Base-by-base conservation (phyloP, 2,113 vertebrate species). In the Thomomys bottae region DNA sequence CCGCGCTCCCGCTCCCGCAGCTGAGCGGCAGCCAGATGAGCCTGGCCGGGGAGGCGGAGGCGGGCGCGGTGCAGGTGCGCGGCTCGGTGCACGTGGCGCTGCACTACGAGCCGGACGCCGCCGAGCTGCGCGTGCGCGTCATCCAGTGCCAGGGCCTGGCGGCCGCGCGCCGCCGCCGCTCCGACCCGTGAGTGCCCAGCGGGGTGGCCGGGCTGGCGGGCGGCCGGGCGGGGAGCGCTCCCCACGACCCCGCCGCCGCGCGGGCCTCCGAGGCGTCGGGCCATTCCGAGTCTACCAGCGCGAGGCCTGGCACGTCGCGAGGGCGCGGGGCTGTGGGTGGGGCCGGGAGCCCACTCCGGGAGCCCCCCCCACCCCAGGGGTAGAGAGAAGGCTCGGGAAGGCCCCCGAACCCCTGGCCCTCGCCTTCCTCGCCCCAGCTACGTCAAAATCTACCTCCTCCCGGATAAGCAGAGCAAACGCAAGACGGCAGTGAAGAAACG, bases 361-460 rank as follows among this genome's bases (percentile, higher is more conserved):
- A 54, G 8, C 42, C 15, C 14, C 49, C 12, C 49, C 49, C 49
- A 54, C 61, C 57, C 38, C 14, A 4, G 34, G 57, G 5, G 36
- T 0, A 21, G 76, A 12, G 14, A 21, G 63, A 42, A 72, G 21
- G n/a, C 20, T 28, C 67, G 21, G 70, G 30, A 28, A 61, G 57
- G 26, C 12, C 45, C 40, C 30, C 38, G 21, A 4, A 84, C 24
- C 63, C 42, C 66, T 0, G 0, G 18, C 40, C 61, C 79, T 88
- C 84, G 2, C 63, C 36, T 81, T 15, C 21, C 34, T 45, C 6
- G 1, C 45, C 64, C 34, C 97, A 99, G 99, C 95, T 99, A 99
- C 76, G 98, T 99, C 71, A 99, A 99, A 97, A 97, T 98, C 11
- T 99, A 99, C 97, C 98, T 99, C 38, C 97, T 99, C 88, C 99